Evolutionary conservation across 64 coral and sea anemone genomes (phyloP).

Genomic region (Montipora cactus): DNA sequence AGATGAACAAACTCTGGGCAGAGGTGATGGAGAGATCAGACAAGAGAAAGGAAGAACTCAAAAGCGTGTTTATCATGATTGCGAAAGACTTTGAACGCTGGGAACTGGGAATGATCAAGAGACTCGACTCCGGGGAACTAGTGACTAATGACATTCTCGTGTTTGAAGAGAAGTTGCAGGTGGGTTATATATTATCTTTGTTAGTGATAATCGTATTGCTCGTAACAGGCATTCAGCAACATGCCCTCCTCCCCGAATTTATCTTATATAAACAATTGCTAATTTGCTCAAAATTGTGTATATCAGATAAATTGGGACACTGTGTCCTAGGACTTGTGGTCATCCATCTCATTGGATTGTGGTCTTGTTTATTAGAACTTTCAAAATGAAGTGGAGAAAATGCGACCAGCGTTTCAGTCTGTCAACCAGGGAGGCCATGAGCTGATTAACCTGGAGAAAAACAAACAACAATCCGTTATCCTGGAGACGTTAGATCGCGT

Average conservation of each 20-base stretch:
- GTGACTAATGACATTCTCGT: constrained; percentile 90
- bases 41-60: constrained; percentile 83
- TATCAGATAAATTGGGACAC: too few species aligned
- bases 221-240: too few species aligned
- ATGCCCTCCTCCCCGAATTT: too few species aligned
- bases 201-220: too few species aligned
- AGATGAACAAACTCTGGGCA: constrained; percentile 95
- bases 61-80: constrained; percentile 94
- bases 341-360: neutral
- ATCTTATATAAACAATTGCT: too few species aligned
- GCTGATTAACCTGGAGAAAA: constrained; percentile 86
- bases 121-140: constrained; percentile 90
- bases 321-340: too few species aligned
- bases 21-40: constrained; percentile 82
- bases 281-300: too few species aligned
- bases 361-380: constrained; percentile 60
- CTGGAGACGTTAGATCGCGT: constrained; percentile 89
- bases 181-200: neutral
- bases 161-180: constrained; percentile 97
- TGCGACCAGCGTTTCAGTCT: constrained; percentile 85
- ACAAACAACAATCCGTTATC: constrained; percentile 88
- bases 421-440: constrained; percentile 99
- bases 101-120: constrained; percentile 88
- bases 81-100: constrained; percentile 94
- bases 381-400: constrained; percentile 92